Conservation (phyloP, 2,797 vertebrate species). For the Ibycter americanus region DNA sequence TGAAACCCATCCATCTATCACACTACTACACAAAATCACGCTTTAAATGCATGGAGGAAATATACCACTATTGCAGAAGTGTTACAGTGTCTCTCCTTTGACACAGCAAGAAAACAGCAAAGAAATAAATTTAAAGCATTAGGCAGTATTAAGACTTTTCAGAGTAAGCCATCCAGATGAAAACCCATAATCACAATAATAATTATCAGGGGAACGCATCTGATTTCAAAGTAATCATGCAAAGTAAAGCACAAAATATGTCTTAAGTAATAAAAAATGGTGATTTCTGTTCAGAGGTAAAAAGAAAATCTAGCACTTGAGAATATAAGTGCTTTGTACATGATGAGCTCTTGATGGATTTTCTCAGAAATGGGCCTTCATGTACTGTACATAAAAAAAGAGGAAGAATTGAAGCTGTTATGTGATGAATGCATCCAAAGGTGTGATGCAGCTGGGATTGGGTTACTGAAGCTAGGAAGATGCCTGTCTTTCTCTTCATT, state of each 20-base stretch:
- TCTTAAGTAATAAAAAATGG: background rate
- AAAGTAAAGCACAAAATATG: background rate
- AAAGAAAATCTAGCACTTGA: background rate
- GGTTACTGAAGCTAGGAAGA: background rate
- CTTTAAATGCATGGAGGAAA: constrained; percentile 20
- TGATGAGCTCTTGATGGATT: constrained; percentile 21
- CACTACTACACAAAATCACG: background rate
- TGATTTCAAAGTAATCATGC: constrained; percentile 24
- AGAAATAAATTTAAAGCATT: constrained; percentile 22
- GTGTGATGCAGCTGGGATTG: background rate
- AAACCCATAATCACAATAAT: constrained; percentile 51
- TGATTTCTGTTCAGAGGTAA: constrained; percentile 19
- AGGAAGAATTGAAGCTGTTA: background rate
- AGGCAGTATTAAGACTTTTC: constrained; percentile 9
- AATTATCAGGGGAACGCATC: constrained; percentile 17
- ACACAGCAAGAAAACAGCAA: constrained; percentile 2
- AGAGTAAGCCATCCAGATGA: constrained; percentile 24
- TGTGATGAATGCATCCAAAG: background rate
- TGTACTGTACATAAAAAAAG: background rate
- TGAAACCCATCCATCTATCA: background rate
- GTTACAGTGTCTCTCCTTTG: background rate
- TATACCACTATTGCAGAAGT: background rate
- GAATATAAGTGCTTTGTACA: background rate
- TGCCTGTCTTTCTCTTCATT: background rate
- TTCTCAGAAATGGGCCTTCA: background rate